These are phyloP conservation scores for Alcedo atthis DNA, from an alignment of 2,797 vertebrate species.

Conservation along the genomic window DNA sequence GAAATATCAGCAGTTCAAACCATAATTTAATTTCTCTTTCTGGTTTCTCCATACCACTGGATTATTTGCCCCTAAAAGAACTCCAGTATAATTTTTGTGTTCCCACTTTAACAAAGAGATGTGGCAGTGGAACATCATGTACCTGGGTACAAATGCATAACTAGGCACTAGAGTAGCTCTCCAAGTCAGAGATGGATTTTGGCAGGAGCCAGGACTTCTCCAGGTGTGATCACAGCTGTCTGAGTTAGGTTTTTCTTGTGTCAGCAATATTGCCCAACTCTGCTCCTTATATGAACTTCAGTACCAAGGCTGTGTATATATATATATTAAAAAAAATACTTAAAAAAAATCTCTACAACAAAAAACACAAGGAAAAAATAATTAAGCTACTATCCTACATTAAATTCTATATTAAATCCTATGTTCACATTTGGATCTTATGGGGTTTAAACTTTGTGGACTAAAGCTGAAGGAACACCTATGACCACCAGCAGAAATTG, in stretches of 20 bases:
- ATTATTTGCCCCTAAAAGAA: neutral
- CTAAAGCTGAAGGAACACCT: neutral
- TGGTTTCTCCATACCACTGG: neutral
- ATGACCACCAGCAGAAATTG: neutral
- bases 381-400: neutral
- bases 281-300: neutral
- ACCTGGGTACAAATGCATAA: neutral
- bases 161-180: neutral
- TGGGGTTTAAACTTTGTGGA: neutral
- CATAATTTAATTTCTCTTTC: neutral
- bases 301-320: neutral
- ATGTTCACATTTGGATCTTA: neutral
- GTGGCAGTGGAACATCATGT: neutral
- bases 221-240: neutral
- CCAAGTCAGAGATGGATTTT: neutral
- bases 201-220: neutral
- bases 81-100: neutral
- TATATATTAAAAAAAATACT: neutral
- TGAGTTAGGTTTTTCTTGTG: neutral
- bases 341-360: neutral
- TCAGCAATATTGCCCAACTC: neutral
- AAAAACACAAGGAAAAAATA: neutral
- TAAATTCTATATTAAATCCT: neutral
- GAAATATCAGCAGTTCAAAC: slow-evolving; percentile 28
- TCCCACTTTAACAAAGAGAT: neutral